These are phyloP conservation scores for Paratilapia polleni DNA, from an alignment of 2,113 vertebrate genomes.

Conservation along the genomic window DNA sequence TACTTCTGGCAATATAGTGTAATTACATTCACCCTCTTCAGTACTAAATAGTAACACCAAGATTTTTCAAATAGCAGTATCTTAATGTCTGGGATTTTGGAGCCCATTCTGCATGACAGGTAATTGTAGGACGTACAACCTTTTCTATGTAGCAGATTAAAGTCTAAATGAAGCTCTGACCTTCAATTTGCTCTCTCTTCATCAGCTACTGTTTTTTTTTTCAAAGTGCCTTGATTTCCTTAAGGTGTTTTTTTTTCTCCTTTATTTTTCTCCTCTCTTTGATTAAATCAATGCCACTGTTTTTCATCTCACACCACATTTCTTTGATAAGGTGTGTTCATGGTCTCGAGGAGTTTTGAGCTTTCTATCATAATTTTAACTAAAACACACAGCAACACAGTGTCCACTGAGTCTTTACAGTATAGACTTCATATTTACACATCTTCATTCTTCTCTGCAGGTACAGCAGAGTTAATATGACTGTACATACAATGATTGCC, in stretches of 20 bases:
- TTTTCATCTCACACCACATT: not conserved
- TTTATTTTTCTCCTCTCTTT: slow-evolving; percentile 27
- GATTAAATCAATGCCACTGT: slow-evolving; percentile 49
- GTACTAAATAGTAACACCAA: not conserved
- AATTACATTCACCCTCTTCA: slow-evolving; percentile 14
- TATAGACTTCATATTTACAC: not conserved
- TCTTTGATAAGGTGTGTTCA: not conserved
- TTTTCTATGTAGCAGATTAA: slow-evolving; percentile 35
- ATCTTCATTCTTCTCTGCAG: no score
- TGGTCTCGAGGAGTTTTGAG: not conserved
- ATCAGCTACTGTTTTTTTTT: slow-evolving; percentile 45
- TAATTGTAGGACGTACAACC: slow-evolving; percentile 34
- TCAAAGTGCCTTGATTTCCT: slow-evolving; percentile 48
- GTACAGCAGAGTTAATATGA: not conserved
- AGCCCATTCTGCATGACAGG: slow-evolving; percentile 6
- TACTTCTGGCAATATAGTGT: no score
- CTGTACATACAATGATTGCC: not conserved
- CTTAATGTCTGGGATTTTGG: slow-evolving; percentile 14
- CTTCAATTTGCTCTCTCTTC: slow-evolving; percentile 59
- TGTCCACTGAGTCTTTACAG: not conserved
- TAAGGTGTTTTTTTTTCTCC: slow-evolving; percentile 6
- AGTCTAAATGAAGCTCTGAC: slow-evolving; percentile 55
- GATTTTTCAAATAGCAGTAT: slow-evolving; percentile 20
- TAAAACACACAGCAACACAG: not conserved
- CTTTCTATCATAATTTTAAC: not conserved